phyloP scores from a whole-genome alignment of 2,888 invertebrate genomes.

The Scotopteryx bipunctaria region DNA sequence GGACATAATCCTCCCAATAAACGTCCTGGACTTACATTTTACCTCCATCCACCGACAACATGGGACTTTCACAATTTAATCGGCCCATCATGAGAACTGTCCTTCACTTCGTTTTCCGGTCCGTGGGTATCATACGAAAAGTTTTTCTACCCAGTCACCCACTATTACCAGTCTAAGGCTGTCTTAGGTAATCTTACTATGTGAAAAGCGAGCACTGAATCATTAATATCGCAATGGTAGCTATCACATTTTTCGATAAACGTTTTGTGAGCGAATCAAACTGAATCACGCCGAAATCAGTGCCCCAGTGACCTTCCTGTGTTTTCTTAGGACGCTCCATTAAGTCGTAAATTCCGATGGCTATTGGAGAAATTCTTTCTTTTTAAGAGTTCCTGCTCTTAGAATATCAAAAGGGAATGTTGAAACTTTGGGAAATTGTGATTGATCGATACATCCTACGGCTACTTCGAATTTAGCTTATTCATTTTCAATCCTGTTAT shows the following conservation, averaged over 20 bases:
- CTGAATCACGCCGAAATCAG: conserved; percentile 52
- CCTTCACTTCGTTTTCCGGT: too few relatives aligned
- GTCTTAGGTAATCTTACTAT: too few relatives aligned
- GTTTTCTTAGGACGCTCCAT: conserved; percentile 66
- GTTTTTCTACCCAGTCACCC: too few relatives aligned
- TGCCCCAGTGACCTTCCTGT: conserved; percentile 48
- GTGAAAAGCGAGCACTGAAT: not conserved
- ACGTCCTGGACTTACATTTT: too few relatives aligned
- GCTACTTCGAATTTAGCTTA: conserved; percentile 2
- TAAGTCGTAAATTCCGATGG: conserved; percentile 54
- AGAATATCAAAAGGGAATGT: conserved; percentile 19
- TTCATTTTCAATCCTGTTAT: conserved; percentile 11
- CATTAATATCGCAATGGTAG: conserved; percentile 8
- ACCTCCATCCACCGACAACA: too few relatives aligned
- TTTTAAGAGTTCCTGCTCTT: conserved; percentile 28
- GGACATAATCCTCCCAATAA: too few relatives aligned
- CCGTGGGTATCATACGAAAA: too few relatives aligned
- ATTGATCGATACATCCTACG: conserved; percentile 11
- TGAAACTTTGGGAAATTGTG: conserved; percentile 17
- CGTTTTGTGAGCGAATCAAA: conserved; percentile 30
- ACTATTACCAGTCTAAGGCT: too few relatives aligned
- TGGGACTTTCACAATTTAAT: too few relatives aligned
- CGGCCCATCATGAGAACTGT: too few relatives aligned
- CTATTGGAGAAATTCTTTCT: conserved; percentile 45
- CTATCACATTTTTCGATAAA: conserved; percentile 15